Conservation (phyloP, 2,888 invertebrate genomes). For the Masnerella sp. region DNA sequence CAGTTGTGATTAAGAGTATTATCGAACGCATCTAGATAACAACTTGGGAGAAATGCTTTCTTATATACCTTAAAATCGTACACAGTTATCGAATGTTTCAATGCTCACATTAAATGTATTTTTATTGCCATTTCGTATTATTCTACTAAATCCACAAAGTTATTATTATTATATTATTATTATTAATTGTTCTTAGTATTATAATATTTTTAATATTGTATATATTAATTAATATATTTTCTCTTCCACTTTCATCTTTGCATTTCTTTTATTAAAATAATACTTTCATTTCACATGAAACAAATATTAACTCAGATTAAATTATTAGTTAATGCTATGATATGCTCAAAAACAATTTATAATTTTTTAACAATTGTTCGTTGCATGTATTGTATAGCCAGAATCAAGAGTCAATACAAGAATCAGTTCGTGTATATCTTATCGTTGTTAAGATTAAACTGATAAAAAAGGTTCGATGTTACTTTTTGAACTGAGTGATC, state of each 20-base stretch:
- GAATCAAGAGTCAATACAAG: conserved; percentile 54
- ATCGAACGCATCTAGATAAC: conserved; percentile 70
- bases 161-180: too few species aligned
- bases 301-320: not conserved
- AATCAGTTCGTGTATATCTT: conserved; percentile 60
- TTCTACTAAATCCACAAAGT: not conserved
- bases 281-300: too few species aligned
- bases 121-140: not conserved
- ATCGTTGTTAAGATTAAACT: conserved; percentile 53
- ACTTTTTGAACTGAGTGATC: conserved; percentile 50
- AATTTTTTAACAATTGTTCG: conserved; percentile 24
- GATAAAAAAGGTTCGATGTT: conserved; percentile 57
- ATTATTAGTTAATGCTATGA: not conserved
- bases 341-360: not conserved
- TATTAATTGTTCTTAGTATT: too few species aligned
- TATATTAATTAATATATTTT: not conserved
- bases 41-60: conserved; percentile 58
- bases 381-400: conserved; percentile 29
- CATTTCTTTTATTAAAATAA: too few species aligned
- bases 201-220: too few species aligned
- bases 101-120: not conserved
- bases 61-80: conserved; percentile 38
- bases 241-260: too few species aligned
- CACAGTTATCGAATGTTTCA: conserved; percentile 11
- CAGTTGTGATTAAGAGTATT: conserved; percentile 69